These are phyloP conservation scores for Candoia aspera DNA, from an alignment of 2,113 vertebrate genomes.

Conservation along the genomic window DNA sequence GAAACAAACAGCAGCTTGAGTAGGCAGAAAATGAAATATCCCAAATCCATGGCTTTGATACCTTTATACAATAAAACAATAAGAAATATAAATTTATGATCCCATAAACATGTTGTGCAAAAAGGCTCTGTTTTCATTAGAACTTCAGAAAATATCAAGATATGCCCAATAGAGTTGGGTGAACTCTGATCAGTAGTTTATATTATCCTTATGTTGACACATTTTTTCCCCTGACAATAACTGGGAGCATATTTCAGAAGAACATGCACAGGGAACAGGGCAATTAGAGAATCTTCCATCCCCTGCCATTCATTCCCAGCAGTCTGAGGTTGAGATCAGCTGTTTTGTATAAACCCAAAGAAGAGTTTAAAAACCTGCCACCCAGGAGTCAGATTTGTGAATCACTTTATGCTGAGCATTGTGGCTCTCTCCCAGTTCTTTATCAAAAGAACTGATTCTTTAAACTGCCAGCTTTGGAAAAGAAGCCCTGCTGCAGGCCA, in stretches of 20 bases:
- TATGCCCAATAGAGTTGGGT: background rate
- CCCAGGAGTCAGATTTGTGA: conserved; percentile 12
- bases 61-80: background rate
- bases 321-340: conserved; percentile 11
- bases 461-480: conserved; percentile 16
- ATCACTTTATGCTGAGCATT: background rate
- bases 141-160: background rate
- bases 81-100: background rate
- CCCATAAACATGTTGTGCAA: background rate
- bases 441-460: conserved; percentile 20
- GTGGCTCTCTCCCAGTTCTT: background rate
- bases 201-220: background rate
- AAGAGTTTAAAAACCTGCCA: conserved; percentile 16
- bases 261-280: background rate
- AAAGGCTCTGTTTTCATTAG: background rate
- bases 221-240: background rate
- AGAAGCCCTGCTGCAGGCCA: conserved; percentile 6
- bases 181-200: background rate
- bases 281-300: conserved; percentile 4
- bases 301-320: conserved; percentile 14
- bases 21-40: background rate
- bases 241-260: conserved; percentile 11
- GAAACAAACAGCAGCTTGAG: background rate
- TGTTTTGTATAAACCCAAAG: conserved; percentile 23
- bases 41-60: background rate